Base-by-base conservation (phyloP, 2,113 vertebrate genomes). In the Pagrus major region DNA sequence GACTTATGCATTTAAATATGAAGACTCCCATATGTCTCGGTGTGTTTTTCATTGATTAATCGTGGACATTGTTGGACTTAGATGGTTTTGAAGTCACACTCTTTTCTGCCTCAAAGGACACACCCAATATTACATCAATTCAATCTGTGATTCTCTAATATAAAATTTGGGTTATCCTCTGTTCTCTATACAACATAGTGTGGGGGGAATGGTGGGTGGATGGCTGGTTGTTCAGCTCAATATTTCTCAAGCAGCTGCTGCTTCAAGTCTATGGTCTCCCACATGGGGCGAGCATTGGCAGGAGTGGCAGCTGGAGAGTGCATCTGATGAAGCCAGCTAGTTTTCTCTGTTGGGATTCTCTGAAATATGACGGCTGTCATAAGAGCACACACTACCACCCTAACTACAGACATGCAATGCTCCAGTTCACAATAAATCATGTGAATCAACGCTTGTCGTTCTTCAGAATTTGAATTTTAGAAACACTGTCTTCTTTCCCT, bases 181-280 rank as follows among this genome's bases (percentile, higher is more conserved):
- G 55, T 39, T 35, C 49, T 73, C 64, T 31, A 6, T 14, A 21
- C 39, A 46, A 3, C 47, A 20, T 25, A 27, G 10, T 1, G 10
- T 46, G 60, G 39, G 65, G 75, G 42, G 59, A 20, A 23, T n/a
- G 23, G 67, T 82, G 71, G 49, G 63, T 55, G 58, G 70, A 70
- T 42, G 42, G 55, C 51, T 54, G 51, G 71, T 80, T 75, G 79
- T 51, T 80, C n/a, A 37, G 63, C 59, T 63, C 58, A 67, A 58
- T 86, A 83, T 86, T 79, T 72, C 39, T 77, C 46, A 70, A 78
- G 66, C 87, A 88, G 80, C 90, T 86, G 76, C 72, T 77, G 56
- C 33, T 66, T 42, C 47, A 69, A 39, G 63, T 75, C 56, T 29
- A 41, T 35, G 18, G 76, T 73, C 76, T 77, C 80, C 83, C 80